phyloP scores from a whole-genome alignment of 2,113 vertebrate species.

The Sinocyclocheilus rhinocerous region DNA sequence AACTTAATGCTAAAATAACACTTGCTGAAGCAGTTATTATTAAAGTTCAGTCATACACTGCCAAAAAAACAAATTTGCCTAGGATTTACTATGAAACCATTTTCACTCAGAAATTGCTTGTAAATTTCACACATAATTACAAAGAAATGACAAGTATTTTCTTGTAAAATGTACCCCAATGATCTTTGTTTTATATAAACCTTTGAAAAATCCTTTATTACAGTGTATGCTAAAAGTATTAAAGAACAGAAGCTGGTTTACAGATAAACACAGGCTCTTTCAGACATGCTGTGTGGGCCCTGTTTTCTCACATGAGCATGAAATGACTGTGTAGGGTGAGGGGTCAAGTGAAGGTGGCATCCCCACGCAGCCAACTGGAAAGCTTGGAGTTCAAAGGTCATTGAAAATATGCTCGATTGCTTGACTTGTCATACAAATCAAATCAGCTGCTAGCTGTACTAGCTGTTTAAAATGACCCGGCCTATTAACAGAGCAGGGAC shows the following conservation, averaged over 20 bases:
- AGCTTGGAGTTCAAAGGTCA: slow-evolving; percentile 73
- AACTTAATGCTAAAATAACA: too few species aligned
- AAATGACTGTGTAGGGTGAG: slow-evolving; percentile 65
- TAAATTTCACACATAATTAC: not conserved
- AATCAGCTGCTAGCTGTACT: slow-evolving; percentile 63
- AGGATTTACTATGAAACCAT: too few species aligned
- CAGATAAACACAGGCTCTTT: slow-evolving; percentile 50
- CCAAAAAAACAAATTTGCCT: too few species aligned
- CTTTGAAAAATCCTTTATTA: not conserved
- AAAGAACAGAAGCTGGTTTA: not conserved
- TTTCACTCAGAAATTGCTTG: too few species aligned
- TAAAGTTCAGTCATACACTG: too few species aligned
- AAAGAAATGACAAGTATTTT: not conserved
- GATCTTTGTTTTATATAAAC: not conserved
- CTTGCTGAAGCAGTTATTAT: too few species aligned
- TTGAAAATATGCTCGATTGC: slow-evolving; percentile 68
- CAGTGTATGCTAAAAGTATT: not conserved
- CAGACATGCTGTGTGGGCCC: slow-evolving; percentile 52
- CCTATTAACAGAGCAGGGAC: not conserved
- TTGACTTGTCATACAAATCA: slow-evolving; percentile 73
- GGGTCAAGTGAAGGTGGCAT: slow-evolving; percentile 76
- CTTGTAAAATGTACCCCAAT: not conserved
- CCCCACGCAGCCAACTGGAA: slow-evolving; percentile 73
- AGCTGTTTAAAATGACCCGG: slow-evolving; percentile 38
- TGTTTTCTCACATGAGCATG: slow-evolving; percentile 55